Evolutionary conservation across 2,797 vertebrate species (phyloP).

Genomic region (Falco rusticolus): DNA sequence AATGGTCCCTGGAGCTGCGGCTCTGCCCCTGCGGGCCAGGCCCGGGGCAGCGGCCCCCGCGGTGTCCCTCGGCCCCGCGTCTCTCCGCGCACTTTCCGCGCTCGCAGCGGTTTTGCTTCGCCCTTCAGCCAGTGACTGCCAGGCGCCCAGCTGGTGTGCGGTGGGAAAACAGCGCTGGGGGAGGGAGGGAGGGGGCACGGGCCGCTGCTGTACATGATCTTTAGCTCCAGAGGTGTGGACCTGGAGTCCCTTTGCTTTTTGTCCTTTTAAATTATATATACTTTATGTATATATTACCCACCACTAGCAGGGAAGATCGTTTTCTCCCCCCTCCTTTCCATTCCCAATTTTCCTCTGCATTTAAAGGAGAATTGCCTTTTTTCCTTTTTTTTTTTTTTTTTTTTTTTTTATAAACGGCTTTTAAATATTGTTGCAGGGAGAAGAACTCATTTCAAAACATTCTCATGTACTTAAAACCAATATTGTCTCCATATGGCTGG

Average conservation of each 20-base stretch:
- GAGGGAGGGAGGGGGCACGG: neutral
- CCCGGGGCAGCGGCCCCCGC: neutral
- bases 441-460: neutral
- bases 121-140: rapidly evolving
- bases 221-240: neutral
- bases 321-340: neutral
- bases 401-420: neutral
- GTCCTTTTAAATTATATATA: neutral
- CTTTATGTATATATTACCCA: neutral
- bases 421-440: neutral
- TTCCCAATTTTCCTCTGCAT: neutral
- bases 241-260: neutral
- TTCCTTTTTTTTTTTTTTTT: too few species aligned
- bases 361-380: neutral
- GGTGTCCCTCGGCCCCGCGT: neutral
- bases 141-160: neutral
- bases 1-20: conserved; percentile 28
- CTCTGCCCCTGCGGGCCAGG: neutral
- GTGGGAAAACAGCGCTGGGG: neutral
- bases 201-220: rapidly evolving
- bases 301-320: neutral
- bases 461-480: neutral
- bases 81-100: neutral
- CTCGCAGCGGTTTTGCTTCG: neutral
- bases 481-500: conserved; percentile 52